phyloP scores from a whole-genome alignment of 2,888 invertebrate genomes.

The Clanis bilineata region DNA sequence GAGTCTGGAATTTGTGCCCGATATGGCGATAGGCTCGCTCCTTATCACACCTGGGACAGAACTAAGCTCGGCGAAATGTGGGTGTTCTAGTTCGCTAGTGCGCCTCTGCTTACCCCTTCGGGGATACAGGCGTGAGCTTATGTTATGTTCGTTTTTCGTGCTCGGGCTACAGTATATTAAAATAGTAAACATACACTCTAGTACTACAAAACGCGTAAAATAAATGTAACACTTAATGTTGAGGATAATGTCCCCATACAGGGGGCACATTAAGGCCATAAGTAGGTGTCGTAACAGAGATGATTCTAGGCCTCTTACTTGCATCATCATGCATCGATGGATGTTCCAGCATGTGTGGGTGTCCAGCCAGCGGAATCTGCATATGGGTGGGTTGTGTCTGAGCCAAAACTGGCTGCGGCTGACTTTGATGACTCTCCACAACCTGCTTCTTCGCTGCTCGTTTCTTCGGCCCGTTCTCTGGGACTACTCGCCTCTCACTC shows the following conservation, averaged over 20 bases:
- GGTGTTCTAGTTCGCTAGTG: no score
- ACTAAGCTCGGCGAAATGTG: no score
- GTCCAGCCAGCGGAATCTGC: constrained; percentile 27
- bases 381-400: constrained; percentile 25
- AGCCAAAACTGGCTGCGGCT: constrained; percentile 16
- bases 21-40: no score
- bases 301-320: constrained; percentile 59
- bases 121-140: no score
- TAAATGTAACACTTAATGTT: constrained; percentile 43
- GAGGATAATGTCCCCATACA: constrained; percentile 69
- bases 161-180: no score
- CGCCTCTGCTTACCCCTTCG: no score
- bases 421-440: constrained; percentile 41
- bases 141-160: no score
- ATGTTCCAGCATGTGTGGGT: constrained; percentile 25
- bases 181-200: no score
- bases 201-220: not conserved
- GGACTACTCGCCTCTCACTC: constrained; percentile 57
- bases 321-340: constrained; percentile 49
- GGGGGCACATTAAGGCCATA: constrained; percentile 59
- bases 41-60: no score
- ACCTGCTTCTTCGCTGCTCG: constrained; percentile 58
- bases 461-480: constrained; percentile 57
- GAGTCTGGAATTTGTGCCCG: no score
- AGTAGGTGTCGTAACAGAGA: constrained; percentile 54